Base-by-base conservation (phyloP, 2,888 invertebrate genomes). In the Osmoderma eremita region DNA sequence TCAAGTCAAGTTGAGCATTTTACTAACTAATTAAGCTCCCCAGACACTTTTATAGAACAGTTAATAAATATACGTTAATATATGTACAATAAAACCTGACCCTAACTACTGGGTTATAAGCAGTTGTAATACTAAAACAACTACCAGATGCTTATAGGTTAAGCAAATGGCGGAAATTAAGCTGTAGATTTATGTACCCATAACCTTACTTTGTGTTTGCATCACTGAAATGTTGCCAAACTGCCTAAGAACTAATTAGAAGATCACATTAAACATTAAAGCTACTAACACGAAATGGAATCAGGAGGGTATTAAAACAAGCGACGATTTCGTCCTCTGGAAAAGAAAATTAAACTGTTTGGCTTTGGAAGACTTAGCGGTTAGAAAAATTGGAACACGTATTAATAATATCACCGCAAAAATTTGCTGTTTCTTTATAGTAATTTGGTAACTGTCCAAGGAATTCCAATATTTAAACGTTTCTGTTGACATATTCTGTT, bases 171-270 rank as follows among this genome's bases (percentile, higher is more conserved):
- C 30, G 8, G 5, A 30, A 1, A n/a, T 15, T 4, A 42, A 20
- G 10, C 10, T 13, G 45, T 45, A 17, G 17, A 58, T 58, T 42
- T 58, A 45, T 58, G 18, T 17, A 20, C 5, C 12, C 17, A 20
- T 42, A 56, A 42, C 45, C 45, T 30, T 42, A 18, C 45, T 8
- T 13, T 48, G 12, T 45, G 45, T 13, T 15, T 24, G 58, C 45
- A 45, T 45, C 30, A 61, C 45, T 61, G 58, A 61, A 61, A 17
- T 36, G 45, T 17, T 61, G 58, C 58, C 58, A 61, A 61, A 45
- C 30, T 24, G 15, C 18, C 45, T 30, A 42, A 15, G 30, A 41
- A 41, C 58, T 61, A 61, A 61, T 61, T 61, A 45, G 58, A 24
- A 22, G 10, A 18, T 24, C 41, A 18, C 36, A 45, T 61, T 45